phyloP scores from a whole-genome alignment of 1,140 invertebrate genomes.

The Apis mellifera region Amel_HAv3.1 CM009944.2:5519501-5520000 shows the following conservation, averaged over 20 bases:
- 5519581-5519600: constrained; percentile 60
- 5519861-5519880: constrained; percentile 7
- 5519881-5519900: constrained; percentile 37
- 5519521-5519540: constrained; percentile 85
- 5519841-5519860: neutral
- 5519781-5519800: constrained; percentile 50
- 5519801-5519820: neutral
- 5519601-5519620: constrained; percentile 65
- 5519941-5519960: constrained; percentile 45
- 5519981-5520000: constrained; percentile 33
- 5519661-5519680: constrained; percentile 55
- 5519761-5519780: constrained; percentile 79
- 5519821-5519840: neutral
- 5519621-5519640: constrained; percentile 64
- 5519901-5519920: constrained; percentile 34
- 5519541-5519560: constrained; percentile 82
- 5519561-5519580: constrained; percentile 71
- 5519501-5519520: constrained; percentile 72
- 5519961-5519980: constrained; percentile 13
- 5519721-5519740: constrained; percentile 54
- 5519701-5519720: constrained; percentile 64
- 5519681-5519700: constrained; percentile 61
- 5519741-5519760: constrained; percentile 71
- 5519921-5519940: neutral
- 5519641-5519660: constrained; percentile 64